phyloP scores from a whole-genome alignment of 2,113 vertebrate species.

The Empidonax traillii region DNA sequence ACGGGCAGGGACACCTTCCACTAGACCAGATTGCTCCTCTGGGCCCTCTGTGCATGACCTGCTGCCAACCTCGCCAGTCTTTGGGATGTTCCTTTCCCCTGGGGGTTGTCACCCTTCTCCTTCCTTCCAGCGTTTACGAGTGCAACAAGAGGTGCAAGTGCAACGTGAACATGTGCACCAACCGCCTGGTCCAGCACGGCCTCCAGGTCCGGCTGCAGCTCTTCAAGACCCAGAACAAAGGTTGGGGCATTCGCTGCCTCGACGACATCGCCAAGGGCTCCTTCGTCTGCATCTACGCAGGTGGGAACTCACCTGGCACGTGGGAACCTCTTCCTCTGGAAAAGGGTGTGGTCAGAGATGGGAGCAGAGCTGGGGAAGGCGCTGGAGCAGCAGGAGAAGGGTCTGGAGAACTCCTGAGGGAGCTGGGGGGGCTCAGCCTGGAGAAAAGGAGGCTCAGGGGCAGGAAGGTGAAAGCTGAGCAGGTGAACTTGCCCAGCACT shows the following conservation, averaged over 20 bases:
- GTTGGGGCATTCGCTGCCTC: slow-evolving; percentile 97
- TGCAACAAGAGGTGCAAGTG: slow-evolving; percentile 95
- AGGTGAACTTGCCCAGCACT: rapidly evolving
- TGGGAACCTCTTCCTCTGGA: background rate
- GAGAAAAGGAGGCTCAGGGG: background rate
- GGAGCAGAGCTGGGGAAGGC: background rate
- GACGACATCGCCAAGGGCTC: slow-evolving; percentile 96
- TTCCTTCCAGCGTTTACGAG: slow-evolving; percentile 85
- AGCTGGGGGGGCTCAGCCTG: background rate
- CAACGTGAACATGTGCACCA: slow-evolving; percentile 89
- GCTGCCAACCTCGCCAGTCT: rapidly evolving
- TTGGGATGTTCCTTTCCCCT: background rate
- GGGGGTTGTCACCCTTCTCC: background rate
- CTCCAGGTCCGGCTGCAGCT: slow-evolving; percentile 96
- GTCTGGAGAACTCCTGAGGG: background rate
- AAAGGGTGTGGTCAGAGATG: background rate
- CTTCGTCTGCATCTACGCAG: slow-evolving; percentile 97
- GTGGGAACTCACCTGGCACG: slow-evolving; percentile 44
- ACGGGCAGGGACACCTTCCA: background rate
- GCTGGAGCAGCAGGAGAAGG: background rate
- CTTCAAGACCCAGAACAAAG: slow-evolving; percentile 98
- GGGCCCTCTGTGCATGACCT: rapidly evolving
- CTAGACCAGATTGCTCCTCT: background rate
- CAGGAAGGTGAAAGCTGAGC: background rate
- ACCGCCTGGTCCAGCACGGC: slow-evolving; percentile 94